Conservation (phyloP, 1,140 invertebrate species). For the Drosophila albomicans region DNA sequence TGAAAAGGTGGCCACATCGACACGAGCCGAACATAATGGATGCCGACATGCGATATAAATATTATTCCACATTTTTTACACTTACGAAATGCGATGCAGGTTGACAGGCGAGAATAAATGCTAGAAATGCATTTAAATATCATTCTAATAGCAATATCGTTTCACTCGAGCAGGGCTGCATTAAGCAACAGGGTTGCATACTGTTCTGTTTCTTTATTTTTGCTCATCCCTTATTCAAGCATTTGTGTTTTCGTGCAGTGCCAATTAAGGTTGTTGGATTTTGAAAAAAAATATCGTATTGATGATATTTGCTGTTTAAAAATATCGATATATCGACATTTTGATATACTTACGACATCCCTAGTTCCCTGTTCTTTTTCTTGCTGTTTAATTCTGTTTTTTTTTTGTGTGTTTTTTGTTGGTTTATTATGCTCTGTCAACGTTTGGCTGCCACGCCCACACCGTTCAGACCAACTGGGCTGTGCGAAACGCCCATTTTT, state of each 20-base stretch:
- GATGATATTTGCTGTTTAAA: too few species aligned
- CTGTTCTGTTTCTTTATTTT: too few species aligned
- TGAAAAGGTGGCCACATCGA: conserved; percentile 22
- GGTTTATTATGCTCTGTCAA: conserved; percentile 61
- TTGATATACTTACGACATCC: too few species aligned
- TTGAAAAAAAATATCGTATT: too few species aligned
- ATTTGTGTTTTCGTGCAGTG: background rate
- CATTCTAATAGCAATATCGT: background rate
- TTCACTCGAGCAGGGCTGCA: background rate
- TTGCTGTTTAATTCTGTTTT: background rate
- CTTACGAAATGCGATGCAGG: conserved; percentile 6
- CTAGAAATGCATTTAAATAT: background rate
- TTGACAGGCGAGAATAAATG: conserved; percentile 2
- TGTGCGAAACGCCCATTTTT: conserved; percentile 3
- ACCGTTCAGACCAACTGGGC: background rate
- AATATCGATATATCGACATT: too few species aligned
- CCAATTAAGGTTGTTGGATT: background rate
- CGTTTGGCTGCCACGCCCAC: conserved; percentile 51
- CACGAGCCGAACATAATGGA: conserved; percentile 61
- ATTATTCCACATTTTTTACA: conserved; percentile 60
- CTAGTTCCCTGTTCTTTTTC: conserved; percentile 16
- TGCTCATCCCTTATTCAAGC: background rate
- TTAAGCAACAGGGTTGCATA: background rate
- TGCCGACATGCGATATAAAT: conserved; percentile 68
- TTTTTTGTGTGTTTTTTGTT: conserved; percentile 41